phyloP scores from a whole-genome alignment of 2,113 vertebrate genomes.

The Mastomys natalensis region DNA sequence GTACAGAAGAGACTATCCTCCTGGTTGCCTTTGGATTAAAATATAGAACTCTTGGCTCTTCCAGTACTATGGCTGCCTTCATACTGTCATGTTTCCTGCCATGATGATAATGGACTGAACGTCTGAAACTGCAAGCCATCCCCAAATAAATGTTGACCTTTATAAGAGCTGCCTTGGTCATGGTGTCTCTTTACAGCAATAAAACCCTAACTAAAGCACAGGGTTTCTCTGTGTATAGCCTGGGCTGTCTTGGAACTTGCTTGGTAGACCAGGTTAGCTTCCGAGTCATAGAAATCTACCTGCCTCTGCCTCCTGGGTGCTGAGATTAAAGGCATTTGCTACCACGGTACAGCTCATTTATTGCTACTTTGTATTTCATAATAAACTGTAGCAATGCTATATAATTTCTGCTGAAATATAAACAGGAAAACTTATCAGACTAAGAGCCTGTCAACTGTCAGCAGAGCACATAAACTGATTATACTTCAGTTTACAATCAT shows the following conservation, averaged over 20 bases:
- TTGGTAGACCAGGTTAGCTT: background rate
- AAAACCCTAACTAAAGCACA: too few species aligned
- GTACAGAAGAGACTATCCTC: too few species aligned
- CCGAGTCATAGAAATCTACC: background rate
- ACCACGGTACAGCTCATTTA: background rate
- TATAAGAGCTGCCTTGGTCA: too few species aligned
- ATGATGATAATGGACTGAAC: too few species aligned
- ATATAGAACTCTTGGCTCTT: too few species aligned
- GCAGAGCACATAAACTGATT: background rate
- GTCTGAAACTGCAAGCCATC: too few species aligned
- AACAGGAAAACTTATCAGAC: conserved; percentile 45
- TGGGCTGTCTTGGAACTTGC: background rate
- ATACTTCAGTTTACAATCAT: conserved; percentile 39
- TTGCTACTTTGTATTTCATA: conserved; percentile 50
- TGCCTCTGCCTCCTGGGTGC: background rate
- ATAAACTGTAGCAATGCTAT: conserved; percentile 24
- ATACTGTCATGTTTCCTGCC: too few species aligned
- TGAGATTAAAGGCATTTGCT: background rate
- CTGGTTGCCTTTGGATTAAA: too few species aligned
- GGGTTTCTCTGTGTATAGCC: background rate
- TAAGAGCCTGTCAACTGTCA: conserved; percentile 36
- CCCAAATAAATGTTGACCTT: too few species aligned
- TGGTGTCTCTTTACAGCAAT: too few species aligned
- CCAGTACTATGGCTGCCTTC: too few species aligned
- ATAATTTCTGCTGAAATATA: conserved; percentile 39